Base-by-base conservation (phyloP, 1,140 invertebrate genomes). In the Achroia grisella region DNA sequence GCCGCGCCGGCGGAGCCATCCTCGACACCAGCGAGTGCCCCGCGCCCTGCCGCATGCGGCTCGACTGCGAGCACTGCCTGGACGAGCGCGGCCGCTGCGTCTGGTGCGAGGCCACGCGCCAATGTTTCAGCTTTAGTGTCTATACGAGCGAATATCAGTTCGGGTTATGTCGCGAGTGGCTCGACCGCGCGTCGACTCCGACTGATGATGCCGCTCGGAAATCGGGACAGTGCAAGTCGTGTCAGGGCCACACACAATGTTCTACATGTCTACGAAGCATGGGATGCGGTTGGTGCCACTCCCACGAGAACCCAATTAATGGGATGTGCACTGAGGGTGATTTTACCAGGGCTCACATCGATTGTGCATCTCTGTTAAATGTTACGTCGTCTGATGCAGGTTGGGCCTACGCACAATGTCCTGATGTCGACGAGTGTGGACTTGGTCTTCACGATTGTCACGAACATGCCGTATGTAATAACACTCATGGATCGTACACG, bases 281-380 rank as follows among this genome's bases (percentile, higher is more conserved):
- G 34, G 93, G 93, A 40, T 98, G 97, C 82, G 97, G 97, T 5
- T 99, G 97, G 97, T 98, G 96, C 80, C 95, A 96, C 61, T 93
- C 94, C 55, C 76, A 90, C 3, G 91, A 93, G 39, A 97, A 98
- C 85, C 95, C 95, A 1, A 96, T 94, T 34, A 90, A 92, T 50
- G 96, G 96, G 6, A 74, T 88, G 9, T 95, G 93, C 54, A 91
- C 93, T 33, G 90, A 92, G 53, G 93, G 93, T 4, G 93, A 95
- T 63, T 95, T 94, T 47, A 94, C 93, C 71, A 87, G 89, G 15
- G 89, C 93, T 0, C 88, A 91, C 41, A 81, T 89, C 0, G 91
- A 91, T 56, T 93, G 92, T 63, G 90, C 89, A 8, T 64, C 87
- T 4, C 74, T 88, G 10, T 84, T 90, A 3, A 90, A 91, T 53